A percentile compares a stretch with the other conserved stretches of the same genome.
Evolutionary conservation across 2,113 vertebrate species (phyloP).

Genomic region (Dromiciops gliroides): DNA sequence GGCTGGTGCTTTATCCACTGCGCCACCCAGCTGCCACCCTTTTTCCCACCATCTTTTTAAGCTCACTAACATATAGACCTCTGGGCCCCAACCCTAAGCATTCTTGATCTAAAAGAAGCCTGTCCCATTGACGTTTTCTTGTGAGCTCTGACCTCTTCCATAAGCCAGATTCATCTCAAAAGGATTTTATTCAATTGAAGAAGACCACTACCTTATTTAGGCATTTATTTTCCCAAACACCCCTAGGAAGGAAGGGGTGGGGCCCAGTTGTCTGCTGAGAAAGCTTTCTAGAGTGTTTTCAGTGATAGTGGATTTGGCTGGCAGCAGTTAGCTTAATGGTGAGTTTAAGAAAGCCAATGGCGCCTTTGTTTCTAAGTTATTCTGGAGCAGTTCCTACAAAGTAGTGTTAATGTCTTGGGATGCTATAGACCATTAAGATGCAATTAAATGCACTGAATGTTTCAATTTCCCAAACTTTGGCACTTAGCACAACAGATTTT

Average conservation of each 20-base stretch:
- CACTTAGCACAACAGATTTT: neutral
- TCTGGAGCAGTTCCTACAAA: slow-evolving; percentile 16
- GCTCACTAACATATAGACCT: neutral
- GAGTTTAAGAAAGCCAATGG: slow-evolving; percentile 19
- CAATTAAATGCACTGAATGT: slow-evolving; percentile 57
- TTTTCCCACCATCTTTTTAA: neutral
- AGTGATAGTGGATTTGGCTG: neutral
- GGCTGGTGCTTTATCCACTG: too few relatives aligned
- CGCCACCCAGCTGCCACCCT: too few relatives aligned
- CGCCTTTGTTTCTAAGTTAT: slow-evolving; percentile 55
- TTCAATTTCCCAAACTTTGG: slow-evolving; percentile 40
- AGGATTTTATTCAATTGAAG: neutral
- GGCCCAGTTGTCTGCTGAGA: neutral
- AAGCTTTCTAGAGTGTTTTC: slow-evolving; percentile 30
- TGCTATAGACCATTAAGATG: slow-evolving; percentile 44
- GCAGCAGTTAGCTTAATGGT: slow-evolving; percentile 11
- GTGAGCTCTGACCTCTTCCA: neutral
- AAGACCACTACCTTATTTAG: neutral
- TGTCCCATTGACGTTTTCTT: too few relatives aligned
- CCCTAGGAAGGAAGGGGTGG: neutral
- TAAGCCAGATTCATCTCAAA: neutral
- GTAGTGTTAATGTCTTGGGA: slow-evolving; percentile 51
- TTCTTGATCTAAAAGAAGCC: neutral
- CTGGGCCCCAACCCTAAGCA: neutral
- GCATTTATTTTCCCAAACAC: slow-evolving; percentile 10